A percentile compares a stretch with the other conserved stretches of the same genome.
phyloP scores from a whole-genome alignment of 92 coral and sea anemone species.

The Epizoanthus scotinus region DNA sequence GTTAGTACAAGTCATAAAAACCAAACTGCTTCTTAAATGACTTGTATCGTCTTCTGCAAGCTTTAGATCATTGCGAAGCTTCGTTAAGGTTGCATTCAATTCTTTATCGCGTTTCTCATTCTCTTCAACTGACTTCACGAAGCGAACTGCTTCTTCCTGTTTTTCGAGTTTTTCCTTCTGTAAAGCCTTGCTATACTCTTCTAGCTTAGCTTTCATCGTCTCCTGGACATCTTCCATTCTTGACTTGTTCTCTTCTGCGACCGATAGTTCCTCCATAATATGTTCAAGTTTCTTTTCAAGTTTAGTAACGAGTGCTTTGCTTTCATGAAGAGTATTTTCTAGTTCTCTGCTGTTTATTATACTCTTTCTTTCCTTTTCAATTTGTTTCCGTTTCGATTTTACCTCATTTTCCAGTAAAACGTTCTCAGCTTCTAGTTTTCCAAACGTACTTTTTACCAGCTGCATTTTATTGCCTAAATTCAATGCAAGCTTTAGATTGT shows the following conservation, averaged over 20 bases:
- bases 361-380: no score
- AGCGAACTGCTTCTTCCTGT: not conserved
- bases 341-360: no score
- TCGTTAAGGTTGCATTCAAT: not conserved
- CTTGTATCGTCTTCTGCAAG: slow-evolving; percentile 19
- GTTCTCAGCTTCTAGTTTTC: no score
- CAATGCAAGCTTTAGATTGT: no score
- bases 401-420: no score
- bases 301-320: not conserved
- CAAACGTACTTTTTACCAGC: no score
- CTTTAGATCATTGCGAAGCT: slow-evolving; percentile 23
- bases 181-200: not conserved
- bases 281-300: no score
- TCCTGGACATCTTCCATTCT: not conserved
- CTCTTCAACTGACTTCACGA: not conserved
- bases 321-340: not conserved
- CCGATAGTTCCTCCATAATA: not conserved
- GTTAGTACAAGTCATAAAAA: slow-evolving; percentile 6
- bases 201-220: not conserved
- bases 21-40: slow-evolving; percentile 12
- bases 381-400: no score
- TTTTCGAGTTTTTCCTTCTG: not conserved
- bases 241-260: not conserved
- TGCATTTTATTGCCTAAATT: no score
- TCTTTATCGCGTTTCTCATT: not conserved